A percentile compares a stretch with the other conserved stretches of the same genome.
phyloP scores from a whole-genome alignment of 2,888 invertebrate genomes.

The Thymelicus lineola region DNA sequence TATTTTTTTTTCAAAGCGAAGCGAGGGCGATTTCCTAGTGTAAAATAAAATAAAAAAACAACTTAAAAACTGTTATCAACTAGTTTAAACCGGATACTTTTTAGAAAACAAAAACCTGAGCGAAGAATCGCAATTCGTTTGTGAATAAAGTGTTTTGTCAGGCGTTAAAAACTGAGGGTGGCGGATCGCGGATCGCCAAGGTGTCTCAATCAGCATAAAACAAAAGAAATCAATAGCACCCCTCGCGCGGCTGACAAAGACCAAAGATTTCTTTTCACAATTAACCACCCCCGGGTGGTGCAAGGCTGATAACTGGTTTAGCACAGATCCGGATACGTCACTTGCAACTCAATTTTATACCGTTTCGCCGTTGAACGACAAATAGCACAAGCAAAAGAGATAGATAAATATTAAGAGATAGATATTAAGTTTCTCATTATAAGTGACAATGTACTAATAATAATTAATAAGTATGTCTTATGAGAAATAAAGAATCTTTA shows the following conservation, averaged over 20 bases:
- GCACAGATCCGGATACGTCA: constrained; percentile 25
- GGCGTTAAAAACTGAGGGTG: constrained; percentile 67
- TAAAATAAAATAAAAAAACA: neutral
- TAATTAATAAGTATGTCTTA: too few species aligned
- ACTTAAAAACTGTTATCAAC: neutral
- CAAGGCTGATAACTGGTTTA: constrained; percentile 71
- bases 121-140: constrained; percentile 61
- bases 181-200: constrained; percentile 71
- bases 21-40: too few species aligned
- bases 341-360: constrained; percentile 17
- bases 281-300: constrained; percentile 79
- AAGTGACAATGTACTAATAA: too few species aligned
- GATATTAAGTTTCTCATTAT: too few species aligned
- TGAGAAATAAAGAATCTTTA: too few species aligned
- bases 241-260: constrained; percentile 80
- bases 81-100: neutral
- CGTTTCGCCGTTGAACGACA: neutral
- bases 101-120: constrained; percentile 24
- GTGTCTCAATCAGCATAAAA: constrained; percentile 86
- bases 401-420: too few species aligned
- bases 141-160: constrained; percentile 79
- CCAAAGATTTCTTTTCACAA: constrained; percentile 85
- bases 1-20: too few species aligned
- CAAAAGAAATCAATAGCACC: constrained; percentile 84
- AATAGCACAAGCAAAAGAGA: too few species aligned